Percentiles rank a stretch among this genome's conserved stretches.
phyloP scores from a whole-genome alignment of 2,888 invertebrate genomes.

The Drosophila nigricruria region DNA sequence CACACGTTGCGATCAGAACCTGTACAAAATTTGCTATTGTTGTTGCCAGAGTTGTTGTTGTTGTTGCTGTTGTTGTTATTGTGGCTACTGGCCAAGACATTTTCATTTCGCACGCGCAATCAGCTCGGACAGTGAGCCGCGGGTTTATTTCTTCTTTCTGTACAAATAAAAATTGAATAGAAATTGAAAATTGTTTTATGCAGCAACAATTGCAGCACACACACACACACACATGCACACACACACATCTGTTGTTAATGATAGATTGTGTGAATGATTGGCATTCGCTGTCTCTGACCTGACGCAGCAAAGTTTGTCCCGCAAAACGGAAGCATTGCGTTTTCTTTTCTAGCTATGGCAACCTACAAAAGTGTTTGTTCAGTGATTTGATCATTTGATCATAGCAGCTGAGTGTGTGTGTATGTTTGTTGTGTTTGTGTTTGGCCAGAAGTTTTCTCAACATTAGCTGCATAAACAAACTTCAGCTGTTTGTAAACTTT shows the following conservation, averaged over 20 bases:
- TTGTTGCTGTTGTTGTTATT: slow-evolving; percentile 29
- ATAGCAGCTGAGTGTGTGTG: slow-evolving; percentile 1
- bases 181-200: slow-evolving; percentile 79
- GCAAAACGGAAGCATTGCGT: slow-evolving; percentile 72
- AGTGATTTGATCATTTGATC: slow-evolving; percentile 62
- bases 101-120: slow-evolving; percentile 77
- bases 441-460: slow-evolving; percentile 49
- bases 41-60: slow-evolving; percentile 27
- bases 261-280: slow-evolving; percentile 69
- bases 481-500: slow-evolving; percentile 16
- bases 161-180: slow-evolving; percentile 71
- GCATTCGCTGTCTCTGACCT: slow-evolving; percentile 66
- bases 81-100: slow-evolving; percentile 73
- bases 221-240: slow-evolving; percentile 10
- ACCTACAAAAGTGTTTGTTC: slow-evolving; percentile 64
- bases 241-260: slow-evolving; percentile 47
- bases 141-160: slow-evolving; percentile 42
- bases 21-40: slow-evolving; percentile 45
- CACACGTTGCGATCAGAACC: slow-evolving; percentile 77
- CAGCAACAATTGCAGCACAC: slow-evolving; percentile 12
- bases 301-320: slow-evolving; percentile 65
- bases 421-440: slow-evolving; percentile 8
- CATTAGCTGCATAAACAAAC: slow-evolving; percentile 66
- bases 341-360: slow-evolving; percentile 57
- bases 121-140: slow-evolving; percentile 50